Evolutionary conservation across 2,797 vertebrate genomes (phyloP), one percentile per base, ranked within the genome.

Genomic region (Fratercula arctica): DNA sequence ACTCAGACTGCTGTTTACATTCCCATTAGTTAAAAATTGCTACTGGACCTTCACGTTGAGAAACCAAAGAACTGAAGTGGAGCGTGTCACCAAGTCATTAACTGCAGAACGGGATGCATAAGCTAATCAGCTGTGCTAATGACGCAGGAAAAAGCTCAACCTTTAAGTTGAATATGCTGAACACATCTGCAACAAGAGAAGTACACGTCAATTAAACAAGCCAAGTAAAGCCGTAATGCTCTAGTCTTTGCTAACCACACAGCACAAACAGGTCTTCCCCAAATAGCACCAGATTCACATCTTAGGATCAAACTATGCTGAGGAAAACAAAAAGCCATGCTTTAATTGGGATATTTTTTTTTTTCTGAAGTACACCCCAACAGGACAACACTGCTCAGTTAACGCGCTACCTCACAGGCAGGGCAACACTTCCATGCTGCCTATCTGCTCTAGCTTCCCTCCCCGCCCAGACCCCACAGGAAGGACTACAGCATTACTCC

Each of bases 121-220:
- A 95, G 91, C 61, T 43, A 18, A 67, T 39, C 6, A 28, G 72
- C n/a, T 8, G 2, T 9, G 68, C 33, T 74, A 46, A 57, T 1
- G 45, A 23, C 0, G 37, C 50, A 10, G 92, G 23, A 28, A 10
- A 57, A 43, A 83, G 53, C 43, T 41, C 35, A 70, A 3, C 23
- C 50, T 75, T 91, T 97, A 96, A 26, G 88, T 78, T 54, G 95
- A 74, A 89, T 97, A 85, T 8, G 96, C 88, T 43, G 97, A 94
- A 31, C 96, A 98, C 96, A 98, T 97, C 97, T 98, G 97, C 68
- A 91, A 74, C 29, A 54, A 78, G 89, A 83, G 57, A 87, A 93
- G 45, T 14, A 76, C 33, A 37, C 3, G 21, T 70, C 43, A 72
- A 7, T 68, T 21, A 67, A 54, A 26, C 18, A 57, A 69, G 18